Base-by-base conservation (phyloP, 2,113 vertebrate genomes). In the Neotoma lepida region DNA sequence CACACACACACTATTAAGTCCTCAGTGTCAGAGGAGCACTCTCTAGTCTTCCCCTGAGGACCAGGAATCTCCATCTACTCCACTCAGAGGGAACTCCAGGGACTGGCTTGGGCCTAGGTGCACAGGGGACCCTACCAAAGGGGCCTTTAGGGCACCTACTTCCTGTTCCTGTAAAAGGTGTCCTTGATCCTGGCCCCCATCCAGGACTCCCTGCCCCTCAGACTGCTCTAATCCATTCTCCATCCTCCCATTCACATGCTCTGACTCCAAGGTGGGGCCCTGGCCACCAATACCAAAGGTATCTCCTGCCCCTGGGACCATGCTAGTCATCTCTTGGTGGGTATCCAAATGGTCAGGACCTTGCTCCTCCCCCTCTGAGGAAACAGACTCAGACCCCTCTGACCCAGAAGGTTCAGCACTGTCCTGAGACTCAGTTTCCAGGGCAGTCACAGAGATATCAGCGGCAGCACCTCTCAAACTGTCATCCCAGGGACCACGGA, bases 21-120 rank as follows among this genome's bases (percentile, higher is more conserved):
- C n/a, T 41, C 20, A 6, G 33, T 10, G 81, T 3, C 4, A 35
- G 9, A 39, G 20, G 28, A 33, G 44, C 88, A 14, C 13, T n/a
- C 24, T 49, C 80, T 97, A 97, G 49, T 96, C 97, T 68, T 97
- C 97, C 85, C 85, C 97, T 0, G 97, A 97, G 88, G 96, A 97
- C 97, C 96, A 97, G 41, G 97, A 95, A 9, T 95, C 97, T 3
- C 84, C 51, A 1, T 95, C 97, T 13, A 61, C 96, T 41, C 95
- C 96, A 78, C 81, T 89, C 18, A 84, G 94, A 0, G 46, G 56
- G 84, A 97, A 97, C 66, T 88, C 87, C 66, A 94, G 86, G 70
- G 92, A 85, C 28, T 91, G 96, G 77, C 93, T 49, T 0, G 86
- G 82, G 92, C 68, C 96, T 81, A 96, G 73, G 30, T 87, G 78